Base-by-base conservation (phyloP, 2,113 vertebrate genomes). In the Quiscalus mexicanus region DNA sequence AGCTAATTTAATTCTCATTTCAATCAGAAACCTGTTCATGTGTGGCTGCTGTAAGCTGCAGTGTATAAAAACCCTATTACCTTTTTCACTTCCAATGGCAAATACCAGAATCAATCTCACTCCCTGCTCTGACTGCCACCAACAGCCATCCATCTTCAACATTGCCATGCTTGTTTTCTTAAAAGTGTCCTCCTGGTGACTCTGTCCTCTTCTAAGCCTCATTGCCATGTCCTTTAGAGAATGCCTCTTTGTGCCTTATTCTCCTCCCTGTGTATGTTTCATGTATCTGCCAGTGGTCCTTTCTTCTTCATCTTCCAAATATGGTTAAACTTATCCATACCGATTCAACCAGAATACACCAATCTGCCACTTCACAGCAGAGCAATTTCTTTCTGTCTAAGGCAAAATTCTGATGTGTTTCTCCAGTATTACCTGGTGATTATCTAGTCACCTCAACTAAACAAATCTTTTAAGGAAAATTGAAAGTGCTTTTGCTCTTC, bases 1-100 rank as follows among this genome's bases (percentile, higher is more conserved):
- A 93, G 11, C 4, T 67, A 79, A 59, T 83, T 93, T 92, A 76
- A 80, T 73, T 86, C 63, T 89, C 42, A 60, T 89, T 95, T 91
- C n/a, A 56, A n/a, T 80, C 63, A 80, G 86, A 95, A 83, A 80
- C 12, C 28, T 64, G 19, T 77, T 86, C 58, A 80, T 55, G 37
- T 52, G 42, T 80, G n/a, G 49, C 71, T 73, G n/a, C 58, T 58
- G 24, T 88, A 62, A 12, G 3, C 17, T 68, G 52, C 49, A 58
- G 41, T 86, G 27, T 76, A 69, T 58, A 73, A 86, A 86, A 94
- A 17, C 10, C 11, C 19, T 49, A 83, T 62, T 62, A 86, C 24
- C 17, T 83, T 79, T 85, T 73, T 20, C 4, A 88, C 78, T 92
- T 95, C 73, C 12, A 14, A 23, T 56, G 67, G 22, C 67, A 94